Base-by-base conservation (phyloP, 2,113 vertebrate species). In the Pavo muticus region DNA sequence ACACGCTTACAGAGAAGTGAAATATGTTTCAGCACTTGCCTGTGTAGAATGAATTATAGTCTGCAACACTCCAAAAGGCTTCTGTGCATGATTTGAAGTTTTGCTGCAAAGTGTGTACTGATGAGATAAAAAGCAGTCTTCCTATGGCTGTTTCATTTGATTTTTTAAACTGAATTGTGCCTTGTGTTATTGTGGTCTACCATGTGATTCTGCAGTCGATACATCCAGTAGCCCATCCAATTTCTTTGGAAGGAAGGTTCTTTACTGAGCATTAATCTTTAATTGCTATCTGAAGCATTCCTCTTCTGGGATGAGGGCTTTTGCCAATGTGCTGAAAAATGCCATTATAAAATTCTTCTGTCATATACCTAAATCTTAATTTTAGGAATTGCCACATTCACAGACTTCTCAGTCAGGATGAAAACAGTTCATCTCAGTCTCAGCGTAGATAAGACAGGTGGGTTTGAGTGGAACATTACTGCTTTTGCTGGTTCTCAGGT, bases 181-280 rank as follows among this genome's bases (percentile, higher is more conserved):
- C 27, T 25, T 39, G 11, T 68, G 23, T 56, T 83, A 50, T 6
- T 83, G 29, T 80, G 42, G 44, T 42, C 25, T 73, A 9, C 29
- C 60, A 9, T 18, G 63, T 29, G 32, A 47, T 71, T 64, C 35
- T 94, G 60, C 20, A 90, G 57, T 78, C 72, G 72, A 17, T 24
- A 48, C 14, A 91, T 70, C 47, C 35, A 68, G 5, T 12, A 60
- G 11, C 24, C 60, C 85, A 48, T 35, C 14, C 48, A 42, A 6
- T 68, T 67, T 39, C 21, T 68, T 88, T 88, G 61, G 23, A 90
- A 90, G 48, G 11, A 85, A 19, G 67, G 70, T 74, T 56, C 60
- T 94, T 91, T 86, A 83, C 32, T 78, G 61, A 90, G 44, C 18
- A 57, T 47, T 96, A 90, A 91, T 74, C 75, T 94, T 91, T 80